Evolutionary conservation across 2,888 invertebrate genomes (phyloP), one percentile per base, ranked within the genome.

Genomic region (Chalcis sispes): DNA sequence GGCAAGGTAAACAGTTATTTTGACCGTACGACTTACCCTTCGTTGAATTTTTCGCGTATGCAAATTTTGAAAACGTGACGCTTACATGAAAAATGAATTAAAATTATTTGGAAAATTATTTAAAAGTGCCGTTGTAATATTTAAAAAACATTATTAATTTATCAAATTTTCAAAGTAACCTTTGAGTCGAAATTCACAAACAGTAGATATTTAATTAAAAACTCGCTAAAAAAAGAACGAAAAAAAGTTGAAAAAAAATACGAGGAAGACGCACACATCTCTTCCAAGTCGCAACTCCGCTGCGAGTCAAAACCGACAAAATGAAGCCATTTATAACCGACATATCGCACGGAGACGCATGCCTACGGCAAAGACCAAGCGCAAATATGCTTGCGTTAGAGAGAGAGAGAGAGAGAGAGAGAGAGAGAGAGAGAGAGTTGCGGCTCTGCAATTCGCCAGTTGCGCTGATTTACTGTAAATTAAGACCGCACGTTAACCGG

Each of bases 391-490:
- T 25, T 56, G 13, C 13, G 29, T 56, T 36, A 40, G 13, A n/a
- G n/a, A n/a, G n/a, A n/a, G n/a, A n/a, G n/a, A n/a, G n/a, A n/a
- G n/a, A n/a, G n/a, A n/a, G n/a, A n/a, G n/a, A n/a, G n/a, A n/a
- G n/a, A n/a, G n/a, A n/a, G n/a, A n/a, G n/a, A n/a, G n/a, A n/a
- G n/a, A n/a, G n/a, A n/a, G n/a, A n/a, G n/a, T n/a, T n/a, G n/a
- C 29, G 50, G 23, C 56, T 23, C 29, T 29, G 50, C 58, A 70
- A 75, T 70, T 75, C 69, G 65, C 13, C 48, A 13, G 46, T 36
- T 40, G 32, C 13, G 36, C 71, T 75, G 75, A 75, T 75, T 75
- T 75, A 75, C 75, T 71, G 75, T 75, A 71, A 75, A 75, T 75
- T 75, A 71, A 61, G 23, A 27, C 40, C 7, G 46, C 23, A 32